Conservation (phyloP, 2,888 invertebrate species). For the Crocallis elinguaria region DNA sequence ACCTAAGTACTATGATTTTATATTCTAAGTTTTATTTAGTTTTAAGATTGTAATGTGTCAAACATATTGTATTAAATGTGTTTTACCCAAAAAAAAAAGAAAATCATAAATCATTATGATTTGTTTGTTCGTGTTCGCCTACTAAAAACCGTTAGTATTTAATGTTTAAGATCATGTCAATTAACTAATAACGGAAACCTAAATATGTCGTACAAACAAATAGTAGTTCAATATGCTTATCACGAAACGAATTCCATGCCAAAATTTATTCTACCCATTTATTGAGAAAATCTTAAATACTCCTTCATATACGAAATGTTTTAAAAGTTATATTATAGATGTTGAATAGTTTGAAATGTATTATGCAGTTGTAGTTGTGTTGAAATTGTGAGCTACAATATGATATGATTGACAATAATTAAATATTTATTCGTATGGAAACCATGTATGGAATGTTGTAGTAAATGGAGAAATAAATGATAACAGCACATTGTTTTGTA, state of each 20-base stretch:
- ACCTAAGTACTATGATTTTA: conserved; percentile 33
- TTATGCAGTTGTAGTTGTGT: conserved; percentile 19
- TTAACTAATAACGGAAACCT: too few species aligned
- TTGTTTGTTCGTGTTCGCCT: background rate
- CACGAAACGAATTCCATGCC: conserved; percentile 4
- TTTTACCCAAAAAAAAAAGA: background rate
- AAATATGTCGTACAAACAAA: conserved; percentile 3
- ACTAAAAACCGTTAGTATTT: background rate
- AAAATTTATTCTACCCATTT: background rate
- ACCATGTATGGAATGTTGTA: conserved; percentile 61
- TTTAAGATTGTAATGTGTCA: conserved; percentile 42
- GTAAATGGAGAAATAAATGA: conserved; percentile 62
- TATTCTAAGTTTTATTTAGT: conserved; percentile 42
- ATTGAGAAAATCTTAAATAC: conserved; percentile 7
- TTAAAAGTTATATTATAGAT: conserved; percentile 7
- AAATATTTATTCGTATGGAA: conserved; percentile 62
- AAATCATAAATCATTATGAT: background rate
- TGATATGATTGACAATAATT: conserved; percentile 77
- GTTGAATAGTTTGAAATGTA: conserved; percentile 13
- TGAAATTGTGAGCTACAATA: conserved; percentile 29
- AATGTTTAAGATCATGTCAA: background rate
- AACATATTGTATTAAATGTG: conserved; percentile 11
- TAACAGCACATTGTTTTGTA: conserved; percentile 55
- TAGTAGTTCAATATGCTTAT: background rate
- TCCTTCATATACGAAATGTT: conserved; percentile 13